Conservation (phyloP, 2,113 vertebrate genomes). For the Centropus unirufus region DNA sequence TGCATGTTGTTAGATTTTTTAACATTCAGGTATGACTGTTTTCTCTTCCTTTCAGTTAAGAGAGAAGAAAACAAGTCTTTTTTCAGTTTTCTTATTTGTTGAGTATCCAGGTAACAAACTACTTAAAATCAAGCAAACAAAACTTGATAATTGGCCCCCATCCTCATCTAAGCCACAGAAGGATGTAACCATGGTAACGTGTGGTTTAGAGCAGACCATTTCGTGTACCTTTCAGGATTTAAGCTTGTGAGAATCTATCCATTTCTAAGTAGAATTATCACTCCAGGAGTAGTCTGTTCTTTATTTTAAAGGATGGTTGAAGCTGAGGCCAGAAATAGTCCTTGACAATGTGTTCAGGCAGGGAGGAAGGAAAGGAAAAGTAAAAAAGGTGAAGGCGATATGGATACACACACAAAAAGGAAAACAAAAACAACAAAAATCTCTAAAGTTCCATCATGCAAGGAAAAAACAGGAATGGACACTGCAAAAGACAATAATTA, state of each 20-base stretch:
- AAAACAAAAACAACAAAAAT: not conserved
- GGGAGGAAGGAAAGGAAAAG: not conserved
- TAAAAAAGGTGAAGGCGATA: not conserved
- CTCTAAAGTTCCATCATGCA: not conserved
- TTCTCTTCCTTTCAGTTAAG: slow-evolving; percentile 60
- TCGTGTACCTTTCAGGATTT: slow-evolving; percentile 75
- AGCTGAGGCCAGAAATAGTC: slow-evolving; percentile 49
- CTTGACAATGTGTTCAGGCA: not conserved
- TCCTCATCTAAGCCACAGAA: slow-evolving; percentile 74
- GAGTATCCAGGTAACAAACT: slow-evolving; percentile 84
- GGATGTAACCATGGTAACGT: slow-evolving; percentile 79
- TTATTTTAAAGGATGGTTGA: slow-evolving; percentile 59
- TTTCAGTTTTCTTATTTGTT: slow-evolving; percentile 75
- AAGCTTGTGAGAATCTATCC: slow-evolving; percentile 73
- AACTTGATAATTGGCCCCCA: slow-evolving; percentile 82
- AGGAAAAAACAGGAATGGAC: slow-evolving; percentile 28
- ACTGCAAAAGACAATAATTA: slow-evolving; percentile 52
- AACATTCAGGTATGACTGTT: slow-evolving; percentile 30
- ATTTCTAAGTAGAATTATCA: slow-evolving; percentile 73
- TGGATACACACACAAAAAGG: not conserved
- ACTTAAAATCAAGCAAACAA: slow-evolving; percentile 82
- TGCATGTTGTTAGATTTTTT: not conserved
- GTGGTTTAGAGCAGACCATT: slow-evolving; percentile 71
- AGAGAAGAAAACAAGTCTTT: slow-evolving; percentile 67
- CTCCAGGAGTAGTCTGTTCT: slow-evolving; percentile 66